Base-by-base conservation (phyloP, 2,113 vertebrate species). In the Plecturocebus donacophilus region DNA sequence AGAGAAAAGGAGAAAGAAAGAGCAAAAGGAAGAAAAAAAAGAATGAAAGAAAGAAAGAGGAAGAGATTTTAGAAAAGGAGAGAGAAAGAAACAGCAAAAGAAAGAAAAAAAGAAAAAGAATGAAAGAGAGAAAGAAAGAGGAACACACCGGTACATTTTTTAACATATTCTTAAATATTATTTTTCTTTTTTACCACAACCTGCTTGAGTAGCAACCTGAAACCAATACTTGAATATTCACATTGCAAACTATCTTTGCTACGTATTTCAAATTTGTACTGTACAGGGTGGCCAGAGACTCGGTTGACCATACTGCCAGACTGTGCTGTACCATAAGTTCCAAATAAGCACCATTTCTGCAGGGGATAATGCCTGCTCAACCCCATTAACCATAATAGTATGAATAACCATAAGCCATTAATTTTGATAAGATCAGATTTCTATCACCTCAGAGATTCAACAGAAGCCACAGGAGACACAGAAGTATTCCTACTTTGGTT, bases 391-490 rank as follows among this genome's bases (percentile, higher is more conserved):
- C 94, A 90, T 97, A 98, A 98, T 90, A 91, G 96, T 92, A 64
- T 86, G 96, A 97, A 98, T 96, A 96, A 98, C 97, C 95, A 95
- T 93, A 96, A 98, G 92, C 95, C 95, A 95, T 98, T 98, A 97
- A 98, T 98, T 98, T 98, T 98, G 97, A 98, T 90, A 80, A 98
- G 98, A 98, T 97, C 95, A 91, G 94, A 49, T 92, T 95, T 13
- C 0, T 82, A 96, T 96, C 97, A 97, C 97, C 97, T 98, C 95
- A 96, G 94, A 98, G 92, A 95, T 70, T 30, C 87, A 89, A 13
- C 2, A 0, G 90, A 91, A 90, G 75, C 97, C 97, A 94, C 25
- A 83, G 97, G 98, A 98, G 83, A 96, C 49, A 40, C 27, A 83
- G 27, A 97, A 90, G 80, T 89, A 10, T 96, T 97, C 96, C 96